Evolutionary conservation across 2,888 invertebrate genomes (phyloP).

Genomic region (Drosophila recens): DNA sequence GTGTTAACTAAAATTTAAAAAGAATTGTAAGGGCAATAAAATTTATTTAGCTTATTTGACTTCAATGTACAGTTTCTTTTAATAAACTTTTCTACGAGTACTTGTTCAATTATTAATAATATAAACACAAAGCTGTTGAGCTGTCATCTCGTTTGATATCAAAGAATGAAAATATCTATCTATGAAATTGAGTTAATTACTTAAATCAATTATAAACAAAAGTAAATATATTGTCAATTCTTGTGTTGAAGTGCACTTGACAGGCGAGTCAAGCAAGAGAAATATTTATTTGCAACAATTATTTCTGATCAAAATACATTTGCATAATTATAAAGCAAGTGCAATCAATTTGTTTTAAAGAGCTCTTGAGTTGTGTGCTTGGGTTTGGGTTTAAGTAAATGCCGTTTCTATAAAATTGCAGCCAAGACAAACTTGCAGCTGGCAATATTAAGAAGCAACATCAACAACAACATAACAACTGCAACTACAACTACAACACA

Average conservation of each 20-base stretch:
- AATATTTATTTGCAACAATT: slow-evolving; percentile 5
- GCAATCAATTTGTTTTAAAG: slow-evolving; percentile 12
- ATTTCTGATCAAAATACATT: slow-evolving; percentile 11
- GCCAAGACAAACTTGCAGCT: slow-evolving; percentile 63
- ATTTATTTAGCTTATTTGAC: neutral
- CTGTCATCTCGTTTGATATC: neutral
- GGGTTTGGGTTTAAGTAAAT: slow-evolving; percentile 59
- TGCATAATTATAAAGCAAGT: slow-evolving; percentile 6
- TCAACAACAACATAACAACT: slow-evolving; percentile 7
- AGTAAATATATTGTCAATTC: neutral
- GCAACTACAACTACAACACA: neutral
- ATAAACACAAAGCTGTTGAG: no score
- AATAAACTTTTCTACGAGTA: neutral
- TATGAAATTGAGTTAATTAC: neutral
- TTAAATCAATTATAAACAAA: slow-evolving; percentile 1
- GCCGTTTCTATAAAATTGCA: slow-evolving; percentile 68
- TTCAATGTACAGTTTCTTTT: neutral
- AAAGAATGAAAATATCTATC: neutral
- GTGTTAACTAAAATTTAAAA: neutral
- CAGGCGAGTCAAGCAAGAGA: neutral
- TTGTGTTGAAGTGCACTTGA: neutral
- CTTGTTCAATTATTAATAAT: neutral
- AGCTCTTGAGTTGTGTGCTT: slow-evolving; percentile 22
- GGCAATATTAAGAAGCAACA: slow-evolving; percentile 38
- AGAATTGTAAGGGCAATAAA: neutral